Evolutionary conservation across 2,888 invertebrate genomes (phyloP).

Genomic region (Drosophila nr. perissopoda): DNA sequence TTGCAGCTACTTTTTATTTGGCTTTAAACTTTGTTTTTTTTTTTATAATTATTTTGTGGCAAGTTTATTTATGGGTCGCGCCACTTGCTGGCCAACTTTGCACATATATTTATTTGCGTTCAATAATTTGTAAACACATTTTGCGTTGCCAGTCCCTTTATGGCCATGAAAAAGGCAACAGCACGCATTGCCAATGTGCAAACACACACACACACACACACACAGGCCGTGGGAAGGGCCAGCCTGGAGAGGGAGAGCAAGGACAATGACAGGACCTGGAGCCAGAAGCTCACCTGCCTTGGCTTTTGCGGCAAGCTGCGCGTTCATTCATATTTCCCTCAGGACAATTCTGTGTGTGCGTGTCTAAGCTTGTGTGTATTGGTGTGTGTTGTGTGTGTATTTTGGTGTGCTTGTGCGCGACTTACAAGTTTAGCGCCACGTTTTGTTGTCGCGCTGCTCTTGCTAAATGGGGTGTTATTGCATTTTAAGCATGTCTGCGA

Average conservation of each 20-base stretch:
- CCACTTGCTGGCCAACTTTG: constrained; percentile 41
- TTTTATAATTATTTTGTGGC: constrained; percentile 74
- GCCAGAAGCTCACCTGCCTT: constrained; percentile 53
- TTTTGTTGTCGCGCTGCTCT: constrained; percentile 48
- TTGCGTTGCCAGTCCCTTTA: constrained; percentile 65
- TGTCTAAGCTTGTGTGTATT: constrained; percentile 15
- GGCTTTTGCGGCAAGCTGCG: constrained; percentile 45
- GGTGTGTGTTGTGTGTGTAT: constrained; percentile 22
- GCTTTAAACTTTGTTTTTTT: constrained; percentile 7
- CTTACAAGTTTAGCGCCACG: constrained; percentile 45
- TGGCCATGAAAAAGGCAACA: constrained; percentile 70
- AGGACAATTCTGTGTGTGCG: constrained; percentile 62
- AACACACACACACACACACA: constrained; percentile 14
- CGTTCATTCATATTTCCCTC: constrained; percentile 76
- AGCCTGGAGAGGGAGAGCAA: constrained; percentile 14
- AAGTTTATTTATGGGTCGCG: constrained; percentile 68
- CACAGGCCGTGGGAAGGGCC: neutral
- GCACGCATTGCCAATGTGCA: constrained; percentile 41
- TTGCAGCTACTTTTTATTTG: constrained; percentile 27
- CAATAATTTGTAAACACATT: constrained; percentile 78
- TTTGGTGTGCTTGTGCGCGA: constrained; percentile 3
- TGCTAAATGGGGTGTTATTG: constrained; percentile 54
- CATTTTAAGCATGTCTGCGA: constrained; percentile 40
- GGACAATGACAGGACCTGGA: constrained; percentile 36
- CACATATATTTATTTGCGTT: constrained; percentile 66